Base-by-base conservation (phyloP, 2,888 invertebrate genomes). In the Rhopalosiphum nymphaeae region DNA sequence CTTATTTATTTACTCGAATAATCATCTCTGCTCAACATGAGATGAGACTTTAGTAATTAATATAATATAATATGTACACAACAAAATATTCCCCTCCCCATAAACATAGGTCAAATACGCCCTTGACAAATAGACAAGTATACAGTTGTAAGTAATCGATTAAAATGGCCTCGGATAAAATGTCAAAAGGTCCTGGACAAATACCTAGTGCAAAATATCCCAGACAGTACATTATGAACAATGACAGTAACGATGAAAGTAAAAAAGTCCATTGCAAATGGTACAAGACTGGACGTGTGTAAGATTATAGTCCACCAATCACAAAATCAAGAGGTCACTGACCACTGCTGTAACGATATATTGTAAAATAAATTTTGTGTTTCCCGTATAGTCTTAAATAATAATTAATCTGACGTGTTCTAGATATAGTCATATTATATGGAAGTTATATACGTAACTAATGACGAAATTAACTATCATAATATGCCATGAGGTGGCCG, bases 161-260 rank as follows among this genome's bases (percentile, higher is more conserved):
- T 67, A 67, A 67, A n/a, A 67, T n/a, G 4, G 0, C 61, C n/a
- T 67, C 13, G n/a, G 13, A 67, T 67, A 67, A n/a, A 67, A 67
- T 67, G 61, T 67, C n/a, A 67, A 67, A 67, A 67, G 61, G 61
- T 67, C 61, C 61, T 67, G 61, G n/a, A n/a, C n/a, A 67, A 67
- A n/a, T 67, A 29, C n/a, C 61, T 67, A 67, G 61, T 67, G 61
- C n/a, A 67, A 67, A 57, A 67, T 67, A n/a, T 67, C 61, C 29
- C n/a, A n/a, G 61, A 67, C n/a, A 29, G n/a, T 13, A 67, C n/a
- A 67, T 67, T n/a, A 67, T 67, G n/a, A 67, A 29, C n/a, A 67
- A 67, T 67, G n/a, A n/a, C n/a, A n/a, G 61, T 13, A 67, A 67
- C 61, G 61, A 67, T 67, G 3, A n/a, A 67, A 13, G n/a, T 61